Percentiles rank a stretch among this genome's conserved stretches.
These are phyloP conservation scores for Conistra vaccinii DNA, from an alignment of 2,888 invertebrate genomes.

Conservation along the genomic window DNA sequence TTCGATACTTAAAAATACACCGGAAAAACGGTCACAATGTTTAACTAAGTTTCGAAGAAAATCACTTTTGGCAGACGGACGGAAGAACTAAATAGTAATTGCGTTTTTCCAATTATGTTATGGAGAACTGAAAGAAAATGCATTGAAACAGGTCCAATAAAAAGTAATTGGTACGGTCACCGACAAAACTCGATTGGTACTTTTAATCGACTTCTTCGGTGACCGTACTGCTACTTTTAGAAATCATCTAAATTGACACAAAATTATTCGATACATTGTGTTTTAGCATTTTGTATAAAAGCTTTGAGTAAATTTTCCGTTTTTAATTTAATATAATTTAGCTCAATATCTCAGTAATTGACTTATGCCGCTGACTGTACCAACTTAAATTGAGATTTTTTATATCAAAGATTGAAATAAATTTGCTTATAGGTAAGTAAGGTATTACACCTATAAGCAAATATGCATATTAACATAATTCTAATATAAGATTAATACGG, in stretches of 20 bases:
- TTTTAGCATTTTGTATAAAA: too few relatives aligned
- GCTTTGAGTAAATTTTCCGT: neutral
- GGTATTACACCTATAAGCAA: too few relatives aligned
- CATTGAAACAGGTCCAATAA: constrained; percentile 8
- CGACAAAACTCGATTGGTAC: neutral
- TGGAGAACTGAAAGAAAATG: constrained; percentile 6
- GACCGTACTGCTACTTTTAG: neutral
- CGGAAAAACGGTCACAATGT: neutral
- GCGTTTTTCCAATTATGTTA: constrained; percentile 18
- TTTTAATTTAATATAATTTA: neutral
- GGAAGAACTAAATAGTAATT: constrained; percentile 9
- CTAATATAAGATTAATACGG: too few relatives aligned
- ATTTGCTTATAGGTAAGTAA: neutral
- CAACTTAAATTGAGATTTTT: neutral
- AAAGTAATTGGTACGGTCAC: constrained; percentile 19
- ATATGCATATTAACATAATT: too few relatives aligned
- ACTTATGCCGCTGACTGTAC: neutral
- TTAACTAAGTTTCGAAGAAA: constrained; percentile 7
- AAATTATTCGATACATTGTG: neutral
- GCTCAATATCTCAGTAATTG: neutral
- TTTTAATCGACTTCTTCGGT: neutral
- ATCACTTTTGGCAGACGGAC: constrained; percentile 40
- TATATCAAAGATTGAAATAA: neutral
- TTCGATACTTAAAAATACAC: neutral
- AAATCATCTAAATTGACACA: neutral